These are phyloP conservation scores for Trichacis sp. DNA, from an alignment of 2,888 invertebrate genomes.

Conservation along the genomic window DNA sequence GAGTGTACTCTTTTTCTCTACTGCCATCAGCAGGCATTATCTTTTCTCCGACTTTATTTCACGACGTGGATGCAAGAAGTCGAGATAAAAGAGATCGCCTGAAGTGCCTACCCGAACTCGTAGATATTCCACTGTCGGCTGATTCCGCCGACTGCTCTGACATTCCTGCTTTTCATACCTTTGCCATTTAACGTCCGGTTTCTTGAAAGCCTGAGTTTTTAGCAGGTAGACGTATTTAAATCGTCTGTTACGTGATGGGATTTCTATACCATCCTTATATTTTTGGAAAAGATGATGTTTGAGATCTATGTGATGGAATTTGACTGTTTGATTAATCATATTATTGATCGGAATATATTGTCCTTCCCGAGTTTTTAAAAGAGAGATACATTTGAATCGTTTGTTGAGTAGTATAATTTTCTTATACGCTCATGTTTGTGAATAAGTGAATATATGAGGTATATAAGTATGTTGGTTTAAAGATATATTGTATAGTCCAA, in stretches of 20 bases:
- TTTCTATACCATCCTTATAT: no score
- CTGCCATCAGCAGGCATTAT: conserved; percentile 4
- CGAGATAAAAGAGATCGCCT: neutral
- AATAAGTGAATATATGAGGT: no score
- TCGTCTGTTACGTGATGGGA: neutral
- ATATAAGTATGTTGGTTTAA: no score
- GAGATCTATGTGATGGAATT: no score
- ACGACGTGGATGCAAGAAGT: conserved; percentile 2
- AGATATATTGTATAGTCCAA: no score
- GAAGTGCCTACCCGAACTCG: conserved; percentile 23
- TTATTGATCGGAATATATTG: no score
- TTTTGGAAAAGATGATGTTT: no score
- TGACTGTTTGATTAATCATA: no score
- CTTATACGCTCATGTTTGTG: no score
- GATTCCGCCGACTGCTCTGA: conserved; percentile 7
- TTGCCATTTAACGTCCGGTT: conserved; percentile 14
- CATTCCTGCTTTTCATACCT: neutral
- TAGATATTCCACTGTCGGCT: conserved; percentile 12
- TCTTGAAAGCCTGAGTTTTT: neutral
- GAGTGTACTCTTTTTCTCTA: conserved; percentile 19
- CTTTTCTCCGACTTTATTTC: conserved; percentile 5
- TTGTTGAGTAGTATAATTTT: no score
- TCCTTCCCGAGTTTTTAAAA: no score
- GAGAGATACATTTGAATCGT: no score
- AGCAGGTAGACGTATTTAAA: neutral